Base-by-base conservation (phyloP, 2,888 invertebrate species). In the Lithophane ornitopus region DNA sequence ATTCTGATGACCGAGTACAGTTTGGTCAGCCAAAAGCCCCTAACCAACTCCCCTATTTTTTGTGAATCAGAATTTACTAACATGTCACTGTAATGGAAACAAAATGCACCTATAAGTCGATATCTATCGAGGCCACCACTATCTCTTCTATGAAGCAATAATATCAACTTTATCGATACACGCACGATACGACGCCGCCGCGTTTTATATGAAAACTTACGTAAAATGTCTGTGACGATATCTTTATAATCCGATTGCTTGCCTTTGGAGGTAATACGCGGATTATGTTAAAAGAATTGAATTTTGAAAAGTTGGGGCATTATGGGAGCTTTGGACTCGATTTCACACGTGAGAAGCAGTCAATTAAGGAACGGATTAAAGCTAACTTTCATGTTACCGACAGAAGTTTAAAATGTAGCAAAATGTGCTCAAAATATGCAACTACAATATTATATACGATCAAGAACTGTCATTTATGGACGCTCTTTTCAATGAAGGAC, bases 51-150 rank as follows among this genome's bases (percentile, higher is more conserved):
- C 59, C 14, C n/a, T 65, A 19, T 19, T 28, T 49, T 70, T 54
- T 41, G 19, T 68, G 16, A 49, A 46, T 52, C 66, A 76, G 34
- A 74, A 58, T 70, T 73, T 62, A 85, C 56, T 58, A 61, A 74
- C 52, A 66, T 16, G n/a, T 59, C 49, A 70, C 68, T 54, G 54
- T 74, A 63, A 79, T 78, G 71, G 63, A 78, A 86, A 86, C 80
- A 85, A 86, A 87, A 88, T 84, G 76, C 88, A 91, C 87, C 86
- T 59, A 84, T 71, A 61, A 76, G 81, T 81, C 83, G 80, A 79
- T 91, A 94, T 94, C 94, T 91, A 94, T 91, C 87, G 93, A 91
- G 93, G 94, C 84, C 91, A 90, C 82, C 80, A 84, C 89, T 93
- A 93, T 93, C 93, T 85, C 70, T 91, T 89, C 90, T 88, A 88